A percentile compares a stretch with the other conserved stretches of the same genome.
Conservation (phyloP, 2,888 invertebrate species). For the Aphodius granarius region DNA sequence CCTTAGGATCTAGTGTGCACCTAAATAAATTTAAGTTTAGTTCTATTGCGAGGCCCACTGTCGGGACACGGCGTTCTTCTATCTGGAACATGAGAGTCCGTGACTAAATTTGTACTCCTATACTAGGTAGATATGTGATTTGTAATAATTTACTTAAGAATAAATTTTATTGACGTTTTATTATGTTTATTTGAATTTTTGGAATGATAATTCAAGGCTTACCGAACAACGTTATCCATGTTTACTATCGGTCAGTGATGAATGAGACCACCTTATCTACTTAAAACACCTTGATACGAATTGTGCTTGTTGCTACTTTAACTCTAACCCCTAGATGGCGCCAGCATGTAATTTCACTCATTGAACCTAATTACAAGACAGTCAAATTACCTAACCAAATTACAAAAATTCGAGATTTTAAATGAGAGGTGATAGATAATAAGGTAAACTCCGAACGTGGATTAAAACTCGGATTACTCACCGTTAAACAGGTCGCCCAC, state of each 20-base stretch:
- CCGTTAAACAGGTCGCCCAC: neutral
- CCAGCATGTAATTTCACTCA: too few relatives aligned
- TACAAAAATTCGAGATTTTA: neutral
- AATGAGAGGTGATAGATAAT: neutral
- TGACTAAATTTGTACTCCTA: conserved; percentile 12
- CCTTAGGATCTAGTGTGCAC: conserved; percentile 61
- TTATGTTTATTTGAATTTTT: neutral
- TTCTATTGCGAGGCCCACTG: conserved; percentile 87
- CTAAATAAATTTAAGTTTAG: conserved; percentile 80
- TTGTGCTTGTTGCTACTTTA: too few relatives aligned
- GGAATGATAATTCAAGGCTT: too few relatives aligned
- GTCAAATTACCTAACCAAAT: neutral
- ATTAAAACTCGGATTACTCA: neutral
- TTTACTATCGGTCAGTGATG: too few relatives aligned
- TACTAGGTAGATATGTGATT: neutral
- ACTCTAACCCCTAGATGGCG: too few relatives aligned
- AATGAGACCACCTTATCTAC: too few relatives aligned
- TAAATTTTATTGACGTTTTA: neutral
- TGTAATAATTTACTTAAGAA: neutral
- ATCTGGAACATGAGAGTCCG: conserved; percentile 74
- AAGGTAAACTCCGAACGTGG: neutral
- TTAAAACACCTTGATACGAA: too few relatives aligned
- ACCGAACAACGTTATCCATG: too few relatives aligned
- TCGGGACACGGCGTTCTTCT: conserved; percentile 82
- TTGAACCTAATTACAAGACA: neutral